Evolutionary conservation across 2,888 invertebrate species (phyloP).

Genomic region (Panopea generosa): DNA sequence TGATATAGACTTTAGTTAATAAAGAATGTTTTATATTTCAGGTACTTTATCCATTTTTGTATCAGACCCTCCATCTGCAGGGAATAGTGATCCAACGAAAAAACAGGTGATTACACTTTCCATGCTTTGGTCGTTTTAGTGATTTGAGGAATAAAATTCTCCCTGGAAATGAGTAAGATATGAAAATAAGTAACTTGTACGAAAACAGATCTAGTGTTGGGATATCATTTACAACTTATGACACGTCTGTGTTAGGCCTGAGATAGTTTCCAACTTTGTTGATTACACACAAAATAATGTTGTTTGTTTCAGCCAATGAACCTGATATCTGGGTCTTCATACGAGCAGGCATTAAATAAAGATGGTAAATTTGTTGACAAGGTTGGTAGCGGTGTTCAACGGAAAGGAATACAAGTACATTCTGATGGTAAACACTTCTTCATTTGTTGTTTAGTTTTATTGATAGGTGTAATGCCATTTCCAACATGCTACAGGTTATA

Average conservation of each 20-base stretch:
- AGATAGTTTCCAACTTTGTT: too few species aligned
- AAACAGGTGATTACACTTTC: constrained; percentile 38
- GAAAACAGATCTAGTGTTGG: too few species aligned
- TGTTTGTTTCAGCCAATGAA: constrained; percentile 68
- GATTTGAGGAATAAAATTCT: neutral
- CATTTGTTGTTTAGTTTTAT: neutral
- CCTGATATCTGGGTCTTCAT: constrained; percentile 72
- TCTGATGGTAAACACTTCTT: constrained; percentile 91
- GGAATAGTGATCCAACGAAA: constrained; percentile 50
- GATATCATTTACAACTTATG: too few species aligned
- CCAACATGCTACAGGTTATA: too few species aligned
- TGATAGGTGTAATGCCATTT: too few species aligned
- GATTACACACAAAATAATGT: too few species aligned
- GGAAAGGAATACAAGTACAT: constrained; percentile 96
- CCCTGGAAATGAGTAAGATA: neutral
- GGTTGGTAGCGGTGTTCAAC: constrained; percentile 79
- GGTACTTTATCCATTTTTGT: constrained; percentile 66
- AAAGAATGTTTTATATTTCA: too few species aligned
- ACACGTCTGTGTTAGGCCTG: too few species aligned
- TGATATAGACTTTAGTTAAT: too few species aligned
- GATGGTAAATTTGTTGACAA: constrained; percentile 82
- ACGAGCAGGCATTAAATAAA: constrained; percentile 78
- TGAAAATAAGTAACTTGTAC: neutral
- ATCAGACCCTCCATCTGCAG: constrained; percentile 71
- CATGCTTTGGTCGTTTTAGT: too few species aligned